Evolutionary conservation across 2,888 invertebrate genomes (phyloP).

Genomic region (Nomada ruficornis): DNA sequence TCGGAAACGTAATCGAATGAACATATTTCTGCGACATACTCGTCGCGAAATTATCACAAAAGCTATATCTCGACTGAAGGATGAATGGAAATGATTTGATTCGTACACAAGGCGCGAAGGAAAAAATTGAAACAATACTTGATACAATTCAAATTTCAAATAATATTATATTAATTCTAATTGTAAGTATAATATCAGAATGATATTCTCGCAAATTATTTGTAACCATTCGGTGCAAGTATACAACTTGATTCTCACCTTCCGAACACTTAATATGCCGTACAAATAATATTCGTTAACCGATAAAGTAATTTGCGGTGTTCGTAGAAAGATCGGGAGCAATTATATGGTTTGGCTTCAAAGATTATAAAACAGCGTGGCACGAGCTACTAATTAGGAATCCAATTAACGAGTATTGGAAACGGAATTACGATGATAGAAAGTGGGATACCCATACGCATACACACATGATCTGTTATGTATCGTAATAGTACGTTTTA

Average conservation of each 20-base stretch:
- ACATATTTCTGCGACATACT: not conserved
- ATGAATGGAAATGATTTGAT: not conserved
- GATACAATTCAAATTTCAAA: too few species aligned
- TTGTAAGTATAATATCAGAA: not conserved
- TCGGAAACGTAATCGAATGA: conserved; percentile 10
- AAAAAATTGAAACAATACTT: not conserved
- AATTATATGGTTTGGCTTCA: conserved; percentile 18
- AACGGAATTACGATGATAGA: not conserved
- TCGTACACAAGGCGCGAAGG: not conserved
- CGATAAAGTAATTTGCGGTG: not conserved
- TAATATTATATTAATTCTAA: not conserved
- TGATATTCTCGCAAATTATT: not conserved
- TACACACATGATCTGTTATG: not conserved
- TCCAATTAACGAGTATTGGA: not conserved
- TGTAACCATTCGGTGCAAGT: not conserved
- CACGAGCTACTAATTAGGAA: not conserved
- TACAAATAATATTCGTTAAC: not conserved
- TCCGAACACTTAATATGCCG: too few species aligned
- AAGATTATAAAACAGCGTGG: not conserved
- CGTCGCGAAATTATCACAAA: not conserved
- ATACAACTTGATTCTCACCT: too few species aligned
- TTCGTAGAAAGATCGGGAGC: not conserved
- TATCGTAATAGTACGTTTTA: conserved; percentile 3
- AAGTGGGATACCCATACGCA: not conserved
- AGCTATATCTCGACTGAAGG: not conserved